A percentile compares a stretch with the other conserved stretches of the same genome.
Evolutionary conservation across 2,888 invertebrate genomes (phyloP).

Genomic region (Polydrusus tereticollis): DNA sequence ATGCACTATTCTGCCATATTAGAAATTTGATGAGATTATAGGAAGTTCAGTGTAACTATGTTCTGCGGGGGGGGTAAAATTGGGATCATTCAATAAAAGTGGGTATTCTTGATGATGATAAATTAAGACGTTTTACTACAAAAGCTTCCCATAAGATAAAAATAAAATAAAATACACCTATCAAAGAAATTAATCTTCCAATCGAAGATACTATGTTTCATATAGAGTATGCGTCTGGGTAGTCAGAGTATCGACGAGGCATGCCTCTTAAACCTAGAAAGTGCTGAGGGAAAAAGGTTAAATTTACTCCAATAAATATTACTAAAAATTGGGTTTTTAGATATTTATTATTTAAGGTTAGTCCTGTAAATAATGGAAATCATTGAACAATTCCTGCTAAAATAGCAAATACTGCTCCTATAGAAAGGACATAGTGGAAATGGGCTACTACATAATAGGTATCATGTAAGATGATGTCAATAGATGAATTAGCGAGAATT

Average conservation of each 20-base stretch:
- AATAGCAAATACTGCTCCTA: slow-evolving; percentile 85
- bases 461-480: slow-evolving; percentile 84
- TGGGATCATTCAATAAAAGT: slow-evolving; percentile 76
- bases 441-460: slow-evolving; percentile 89
- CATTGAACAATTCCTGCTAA: slow-evolving; percentile 81
- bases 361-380: slow-evolving; percentile 70
- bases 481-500: slow-evolving; percentile 79
- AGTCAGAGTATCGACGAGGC: slow-evolving; percentile 78
- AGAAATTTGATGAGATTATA: slow-evolving; percentile 71
- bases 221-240: slow-evolving; percentile 48
- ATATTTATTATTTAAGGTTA: background rate
- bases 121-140: background rate
- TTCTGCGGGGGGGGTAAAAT: slow-evolving; percentile 72
- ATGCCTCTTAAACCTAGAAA: slow-evolving; percentile 79
- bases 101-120: slow-evolving; percentile 73
- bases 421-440: slow-evolving; percentile 85
- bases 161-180: slow-evolving; percentile 60
- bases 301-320: slow-evolving; percentile 83
- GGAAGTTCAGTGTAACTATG: slow-evolving; percentile 74
- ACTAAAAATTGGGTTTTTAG: slow-evolving; percentile 75
- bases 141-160: background rate
- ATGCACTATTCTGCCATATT: slow-evolving; percentile 75
- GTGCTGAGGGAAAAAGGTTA: slow-evolving; percentile 87
- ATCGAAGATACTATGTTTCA: slow-evolving; percentile 80
- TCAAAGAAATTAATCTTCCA: slow-evolving; percentile 75